These are phyloP conservation scores for Cyphomyrmex costatus DNA, from an alignment of 1,140 invertebrate genomes.

Conservation along the genomic window DNA sequence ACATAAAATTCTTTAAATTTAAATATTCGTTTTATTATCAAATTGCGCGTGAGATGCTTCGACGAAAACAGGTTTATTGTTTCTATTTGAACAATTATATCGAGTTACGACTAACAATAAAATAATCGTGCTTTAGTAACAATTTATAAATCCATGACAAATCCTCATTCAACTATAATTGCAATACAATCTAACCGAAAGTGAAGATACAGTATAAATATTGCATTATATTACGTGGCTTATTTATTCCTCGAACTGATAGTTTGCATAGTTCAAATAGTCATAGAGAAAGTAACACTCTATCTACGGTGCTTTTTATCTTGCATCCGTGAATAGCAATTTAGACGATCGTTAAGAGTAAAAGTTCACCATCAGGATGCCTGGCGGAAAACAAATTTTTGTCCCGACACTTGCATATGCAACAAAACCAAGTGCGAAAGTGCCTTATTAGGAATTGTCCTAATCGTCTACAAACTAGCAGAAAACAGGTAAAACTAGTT, in stretches of 20 bases:
- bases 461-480: neutral
- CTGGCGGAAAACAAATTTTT: conserved; percentile 30
- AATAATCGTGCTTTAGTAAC: neutral
- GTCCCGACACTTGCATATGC: neutral
- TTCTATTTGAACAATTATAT: neutral
- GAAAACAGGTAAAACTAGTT: conserved; percentile 38
- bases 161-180: neutral
- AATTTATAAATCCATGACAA: neutral
- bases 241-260: neutral
- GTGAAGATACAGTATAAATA: neutral
- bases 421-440: neutral
- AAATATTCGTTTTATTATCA: neutral
- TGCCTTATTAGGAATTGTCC: neutral
- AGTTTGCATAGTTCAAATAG: conserved; percentile 45
- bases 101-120: neutral
- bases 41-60: neutral
- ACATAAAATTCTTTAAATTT: neutral
- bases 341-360: conserved; percentile 36
- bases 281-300: conserved; percentile 50
- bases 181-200: neutral
- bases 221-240: neutral
- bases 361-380: conserved; percentile 18
- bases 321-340: conserved; percentile 24
- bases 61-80: neutral
- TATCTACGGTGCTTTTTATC: neutral